These are phyloP conservation scores for Callosobruchus maculatus DNA, from an alignment of 2,888 invertebrate species.

Conservation along the genomic window DNA sequence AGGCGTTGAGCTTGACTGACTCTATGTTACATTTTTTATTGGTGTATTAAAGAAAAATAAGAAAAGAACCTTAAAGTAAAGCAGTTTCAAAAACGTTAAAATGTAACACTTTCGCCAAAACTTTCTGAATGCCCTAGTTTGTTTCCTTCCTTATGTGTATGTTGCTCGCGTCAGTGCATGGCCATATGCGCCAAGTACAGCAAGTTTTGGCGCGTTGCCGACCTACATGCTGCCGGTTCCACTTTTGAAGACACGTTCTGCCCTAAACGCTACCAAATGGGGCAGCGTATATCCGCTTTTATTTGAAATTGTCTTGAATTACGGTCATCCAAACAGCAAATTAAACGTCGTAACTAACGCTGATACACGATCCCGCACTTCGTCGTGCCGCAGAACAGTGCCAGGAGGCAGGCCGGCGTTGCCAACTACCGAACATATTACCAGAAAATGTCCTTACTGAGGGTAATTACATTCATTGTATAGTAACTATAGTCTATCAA, in stretches of 20 bases:
- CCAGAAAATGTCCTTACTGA: too few species aligned
- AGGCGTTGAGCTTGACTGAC: too few species aligned
- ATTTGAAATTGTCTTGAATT: slow-evolving; percentile 28
- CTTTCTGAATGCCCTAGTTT: too few species aligned
- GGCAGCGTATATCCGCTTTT: slow-evolving; percentile 19
- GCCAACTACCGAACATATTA: too few species aligned
- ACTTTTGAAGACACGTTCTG: background rate
- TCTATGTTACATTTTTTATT: too few species aligned
- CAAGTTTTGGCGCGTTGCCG: background rate
- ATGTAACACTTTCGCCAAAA: too few species aligned
- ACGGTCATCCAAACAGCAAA: slow-evolving; percentile 29
- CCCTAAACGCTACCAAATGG: slow-evolving; percentile 15
- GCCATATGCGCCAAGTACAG: background rate
- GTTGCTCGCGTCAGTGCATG: background rate
- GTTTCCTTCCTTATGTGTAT: too few species aligned
- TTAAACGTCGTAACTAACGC: slow-evolving; percentile 37
- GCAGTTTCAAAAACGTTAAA: too few species aligned
- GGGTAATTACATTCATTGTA: too few species aligned
- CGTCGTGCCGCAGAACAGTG: slow-evolving; percentile 32
- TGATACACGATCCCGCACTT: slow-evolving; percentile 40
- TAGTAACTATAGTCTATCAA: too few species aligned
- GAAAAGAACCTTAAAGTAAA: too few species aligned
- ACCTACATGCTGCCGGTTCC: background rate
- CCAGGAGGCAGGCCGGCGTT: slow-evolving; percentile 7
- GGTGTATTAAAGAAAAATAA: too few species aligned